Percentiles rank a stretch among this genome's conserved stretches.
phyloP scores from a whole-genome alignment of 2,888 invertebrate genomes.

The Xestia rhomboidea region DNA sequence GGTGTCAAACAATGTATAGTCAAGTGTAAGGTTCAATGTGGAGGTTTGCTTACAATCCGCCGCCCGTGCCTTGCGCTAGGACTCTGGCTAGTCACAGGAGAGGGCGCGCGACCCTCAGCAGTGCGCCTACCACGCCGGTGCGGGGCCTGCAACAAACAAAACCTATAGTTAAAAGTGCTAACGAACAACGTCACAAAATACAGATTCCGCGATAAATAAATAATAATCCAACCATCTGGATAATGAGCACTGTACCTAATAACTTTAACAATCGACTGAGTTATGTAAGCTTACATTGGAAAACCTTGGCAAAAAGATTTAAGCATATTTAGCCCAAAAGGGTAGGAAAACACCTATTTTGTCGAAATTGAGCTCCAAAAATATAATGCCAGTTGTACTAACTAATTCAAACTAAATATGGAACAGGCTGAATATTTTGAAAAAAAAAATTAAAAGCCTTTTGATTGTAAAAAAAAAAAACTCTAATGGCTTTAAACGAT shows the following conservation, averaged over 20 bases:
- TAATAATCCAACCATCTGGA: neutral
- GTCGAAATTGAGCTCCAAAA: neutral
- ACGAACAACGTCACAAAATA: neutral
- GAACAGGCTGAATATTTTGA: neutral
- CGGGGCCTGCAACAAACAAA: slow-evolving; percentile 82
- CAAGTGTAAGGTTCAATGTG: neutral
- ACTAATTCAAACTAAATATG: neutral
- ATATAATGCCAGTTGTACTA: too few relatives aligned
- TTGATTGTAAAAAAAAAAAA: neutral
- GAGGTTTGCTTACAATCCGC: slow-evolving; percentile 86
- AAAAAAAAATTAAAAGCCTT: neutral
- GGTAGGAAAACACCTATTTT: neutral
- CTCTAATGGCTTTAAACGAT: too few relatives aligned
- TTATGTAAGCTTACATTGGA: neutral
- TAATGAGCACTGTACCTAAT: neutral
- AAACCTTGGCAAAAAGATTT: neutral
- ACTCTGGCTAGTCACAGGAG: slow-evolving; percentile 89
- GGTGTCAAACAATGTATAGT: neutral
- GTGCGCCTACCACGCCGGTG: slow-evolving; percentile 86
- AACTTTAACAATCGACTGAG: neutral
- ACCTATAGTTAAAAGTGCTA: neutral
- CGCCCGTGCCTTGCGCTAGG: slow-evolving; percentile 87
- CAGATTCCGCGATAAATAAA: neutral
- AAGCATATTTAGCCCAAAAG: neutral
- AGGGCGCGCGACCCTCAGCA: slow-evolving; percentile 84